Evolutionary conservation across 2,888 invertebrate species (phyloP).

Genomic region (Dicyrtoma fusca): DNA sequence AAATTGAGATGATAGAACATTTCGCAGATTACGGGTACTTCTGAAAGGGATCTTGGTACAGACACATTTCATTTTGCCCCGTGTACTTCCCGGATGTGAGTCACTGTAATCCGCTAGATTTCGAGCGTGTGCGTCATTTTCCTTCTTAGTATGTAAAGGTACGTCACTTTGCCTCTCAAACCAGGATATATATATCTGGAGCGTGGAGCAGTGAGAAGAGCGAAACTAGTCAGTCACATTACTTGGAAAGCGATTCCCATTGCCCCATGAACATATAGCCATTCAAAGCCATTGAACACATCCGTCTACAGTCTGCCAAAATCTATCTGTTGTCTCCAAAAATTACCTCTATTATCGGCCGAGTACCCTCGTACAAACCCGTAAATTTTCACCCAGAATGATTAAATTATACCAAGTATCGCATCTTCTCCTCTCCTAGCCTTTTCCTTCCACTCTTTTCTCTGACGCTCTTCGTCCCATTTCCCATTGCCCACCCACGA

Average conservation of each 20-base stretch:
- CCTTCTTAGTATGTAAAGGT: too few relatives aligned
- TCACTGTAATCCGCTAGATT: too few relatives aligned
- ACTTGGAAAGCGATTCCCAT: slow-evolving; percentile 32
- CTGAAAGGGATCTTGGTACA: too few relatives aligned
- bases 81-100: too few relatives aligned
- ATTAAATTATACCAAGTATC: slow-evolving; percentile 36
- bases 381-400: slow-evolving; percentile 34
- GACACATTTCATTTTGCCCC: too few relatives aligned
- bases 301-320: slow-evolving; percentile 49
- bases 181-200: neutral
- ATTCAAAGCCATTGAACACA: slow-evolving; percentile 46
- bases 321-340: slow-evolving; percentile 45
- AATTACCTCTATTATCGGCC: slow-evolving; percentile 39
- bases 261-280: slow-evolving; percentile 32
- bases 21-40: too few relatives aligned
- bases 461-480: neutral
- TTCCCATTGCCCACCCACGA: slow-evolving; percentile 12
- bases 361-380: slow-evolving; percentile 31
- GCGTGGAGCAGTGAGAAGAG: neutral
- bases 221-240: slow-evolving; percentile 19
- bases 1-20: too few relatives aligned
- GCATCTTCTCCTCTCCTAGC: slow-evolving; percentile 19
- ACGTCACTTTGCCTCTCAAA: too few relatives aligned
- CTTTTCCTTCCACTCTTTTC: neutral
- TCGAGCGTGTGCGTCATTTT: too few relatives aligned